A percentile compares a stretch with the other conserved stretches of the same genome.
Conservation (phyloP, 2,113 vertebrate genomes). For the Grus americana region DNA sequence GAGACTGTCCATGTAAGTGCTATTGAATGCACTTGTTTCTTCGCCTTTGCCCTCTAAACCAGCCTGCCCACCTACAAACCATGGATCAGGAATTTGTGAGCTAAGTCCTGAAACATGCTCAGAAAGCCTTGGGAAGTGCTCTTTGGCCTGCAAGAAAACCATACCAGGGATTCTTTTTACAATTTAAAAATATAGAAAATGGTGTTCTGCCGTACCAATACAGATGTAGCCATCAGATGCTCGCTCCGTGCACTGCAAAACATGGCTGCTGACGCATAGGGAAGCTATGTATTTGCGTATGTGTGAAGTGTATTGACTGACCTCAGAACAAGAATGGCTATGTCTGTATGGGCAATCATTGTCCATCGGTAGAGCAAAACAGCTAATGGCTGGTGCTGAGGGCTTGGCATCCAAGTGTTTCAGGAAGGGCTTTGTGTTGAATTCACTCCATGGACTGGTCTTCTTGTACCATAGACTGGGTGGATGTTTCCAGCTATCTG, state of each 20-base stretch:
- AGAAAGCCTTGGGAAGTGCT: neutral
- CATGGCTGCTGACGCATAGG: neutral
- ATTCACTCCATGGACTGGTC: neutral
- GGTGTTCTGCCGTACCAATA: neutral
- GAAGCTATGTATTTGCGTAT: neutral
- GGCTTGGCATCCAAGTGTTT: neutral
- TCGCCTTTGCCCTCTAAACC: neutral
- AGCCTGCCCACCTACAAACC: neutral
- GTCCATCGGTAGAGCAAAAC: neutral
- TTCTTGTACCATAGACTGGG: neutral
- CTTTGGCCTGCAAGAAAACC: neutral
- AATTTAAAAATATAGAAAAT: neutral
- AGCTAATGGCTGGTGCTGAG: neutral
- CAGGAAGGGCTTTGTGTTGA: neutral
- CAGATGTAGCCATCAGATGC: accelerated
- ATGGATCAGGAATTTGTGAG: neutral
- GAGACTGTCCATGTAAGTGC: neutral
- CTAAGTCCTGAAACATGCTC: neutral
- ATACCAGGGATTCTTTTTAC: neutral
- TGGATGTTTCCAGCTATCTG: neutral
- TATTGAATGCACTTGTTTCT: neutral
- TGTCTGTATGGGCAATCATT: neutral
- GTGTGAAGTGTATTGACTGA: neutral
- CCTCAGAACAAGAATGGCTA: neutral
- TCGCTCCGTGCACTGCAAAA: neutral